A percentile compares a stretch with the other conserved stretches of the same genome.
phyloP scores from a whole-genome alignment of 2,888 invertebrate genomes.

The Xestobium rufovillosum region DNA sequence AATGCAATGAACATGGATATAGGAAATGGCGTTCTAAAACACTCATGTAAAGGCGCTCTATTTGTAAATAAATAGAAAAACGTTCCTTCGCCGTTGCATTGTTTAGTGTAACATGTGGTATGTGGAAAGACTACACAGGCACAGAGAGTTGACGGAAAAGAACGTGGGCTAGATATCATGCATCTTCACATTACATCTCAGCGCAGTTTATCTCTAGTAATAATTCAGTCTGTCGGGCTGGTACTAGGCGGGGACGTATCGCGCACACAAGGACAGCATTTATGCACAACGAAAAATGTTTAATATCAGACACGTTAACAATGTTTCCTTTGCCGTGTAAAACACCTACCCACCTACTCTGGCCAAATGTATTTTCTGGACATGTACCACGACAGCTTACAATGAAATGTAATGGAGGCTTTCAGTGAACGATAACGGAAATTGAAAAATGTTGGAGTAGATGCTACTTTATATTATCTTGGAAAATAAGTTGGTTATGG shows the following conservation, averaged over 20 bases:
- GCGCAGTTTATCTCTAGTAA: slow-evolving; percentile 38
- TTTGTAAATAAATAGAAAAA: too few species aligned
- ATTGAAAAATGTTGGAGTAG: too few species aligned
- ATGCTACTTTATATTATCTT: too few species aligned
- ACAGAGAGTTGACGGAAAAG: slow-evolving; percentile 34
- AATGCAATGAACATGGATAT: too few species aligned
- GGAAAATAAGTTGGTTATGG: too few species aligned
- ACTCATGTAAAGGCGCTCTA: too few species aligned
- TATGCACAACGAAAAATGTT: slow-evolving; percentile 36
- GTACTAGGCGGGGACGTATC: slow-evolving; percentile 40
- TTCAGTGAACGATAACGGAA: too few species aligned
- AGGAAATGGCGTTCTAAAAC: too few species aligned
- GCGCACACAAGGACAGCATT: slow-evolving; percentile 35
- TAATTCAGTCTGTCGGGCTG: slow-evolving; percentile 38
- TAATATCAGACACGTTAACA: slow-evolving; percentile 39
- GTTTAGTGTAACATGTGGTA: too few species aligned
- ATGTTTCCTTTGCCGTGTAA: slow-evolving; percentile 35
- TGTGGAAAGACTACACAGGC: slow-evolving; percentile 18
- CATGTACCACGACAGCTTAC: too few species aligned
- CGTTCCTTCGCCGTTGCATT: too few species aligned
- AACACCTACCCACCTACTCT: slow-evolving; percentile 40
- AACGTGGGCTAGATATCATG: slow-evolving; percentile 43
- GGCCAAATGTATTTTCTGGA: slow-evolving; percentile 19
- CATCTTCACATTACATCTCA: slow-evolving; percentile 42
- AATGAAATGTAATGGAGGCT: too few species aligned